phyloP scores from a whole-genome alignment of 2,113 vertebrate species.

The Peromyscus maniculatus region DNA sequence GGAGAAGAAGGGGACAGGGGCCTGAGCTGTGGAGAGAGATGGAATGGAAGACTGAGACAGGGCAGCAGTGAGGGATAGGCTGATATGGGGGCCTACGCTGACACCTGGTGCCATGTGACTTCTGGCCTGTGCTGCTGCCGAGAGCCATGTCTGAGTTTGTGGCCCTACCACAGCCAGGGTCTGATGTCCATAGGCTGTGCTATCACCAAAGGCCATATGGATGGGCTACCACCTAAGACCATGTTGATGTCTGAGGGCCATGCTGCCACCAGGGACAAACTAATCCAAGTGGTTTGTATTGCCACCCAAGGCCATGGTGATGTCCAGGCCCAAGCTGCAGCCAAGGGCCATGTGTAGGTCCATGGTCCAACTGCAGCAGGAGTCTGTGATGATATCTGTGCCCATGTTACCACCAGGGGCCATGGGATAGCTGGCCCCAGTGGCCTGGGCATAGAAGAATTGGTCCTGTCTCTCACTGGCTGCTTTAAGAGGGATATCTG shows the following conservation, averaged over 20 bases:
- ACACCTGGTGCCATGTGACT: neutral
- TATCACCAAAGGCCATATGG: neutral
- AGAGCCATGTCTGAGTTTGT: neutral
- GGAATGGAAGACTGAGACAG: neutral
- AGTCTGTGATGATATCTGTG: neutral
- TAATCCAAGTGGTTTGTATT: neutral
- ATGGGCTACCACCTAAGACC: neutral
- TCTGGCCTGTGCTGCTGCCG: neutral
- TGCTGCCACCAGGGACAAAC: neutral
- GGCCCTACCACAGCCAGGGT: neutral
- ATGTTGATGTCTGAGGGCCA: neutral
- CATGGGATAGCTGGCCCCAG: neutral
- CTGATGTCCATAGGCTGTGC: neutral
- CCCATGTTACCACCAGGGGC: neutral
- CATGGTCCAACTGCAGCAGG: neutral
- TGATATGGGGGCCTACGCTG: neutral
- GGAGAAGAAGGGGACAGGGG: neutral
- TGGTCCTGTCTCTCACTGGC: neutral
- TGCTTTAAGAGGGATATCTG: too few species aligned
- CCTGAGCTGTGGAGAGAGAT: neutral
- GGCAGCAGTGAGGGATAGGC: neutral
- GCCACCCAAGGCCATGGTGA: too few species aligned
- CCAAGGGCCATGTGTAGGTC: neutral
- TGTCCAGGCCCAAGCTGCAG: neutral
- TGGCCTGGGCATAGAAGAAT: too few species aligned